Conservation (phyloP, 2,113 vertebrate genomes). For the Tragulus kanchil region DNA sequence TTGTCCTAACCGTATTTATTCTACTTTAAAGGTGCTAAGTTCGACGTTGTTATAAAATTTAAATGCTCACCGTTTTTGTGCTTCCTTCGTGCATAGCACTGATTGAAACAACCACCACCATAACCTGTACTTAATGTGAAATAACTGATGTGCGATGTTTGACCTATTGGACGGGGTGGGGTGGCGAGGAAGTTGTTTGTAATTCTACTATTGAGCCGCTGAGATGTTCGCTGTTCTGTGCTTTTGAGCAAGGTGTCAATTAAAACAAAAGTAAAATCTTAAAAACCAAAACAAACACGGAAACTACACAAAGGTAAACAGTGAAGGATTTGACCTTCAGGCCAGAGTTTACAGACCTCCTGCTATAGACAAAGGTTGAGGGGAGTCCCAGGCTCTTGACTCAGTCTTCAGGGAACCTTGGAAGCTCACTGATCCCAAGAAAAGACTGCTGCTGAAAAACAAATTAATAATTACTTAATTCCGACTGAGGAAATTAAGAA, state of each 20-base stretch:
- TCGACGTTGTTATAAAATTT: conserved; percentile 51
- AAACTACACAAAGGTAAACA: background rate
- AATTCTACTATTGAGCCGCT: conserved; percentile 53
- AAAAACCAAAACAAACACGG: background rate
- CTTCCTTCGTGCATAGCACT: conserved; percentile 20
- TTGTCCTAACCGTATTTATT: conserved; percentile 81
- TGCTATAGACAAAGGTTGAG: background rate
- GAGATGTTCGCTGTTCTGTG: conserved; percentile 21
- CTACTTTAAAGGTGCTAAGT: conserved; percentile 74
- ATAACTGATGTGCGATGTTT: background rate
- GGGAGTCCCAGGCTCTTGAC: background rate
- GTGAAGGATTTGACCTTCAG: background rate
- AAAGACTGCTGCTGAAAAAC: background rate
- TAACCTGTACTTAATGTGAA: conserved; percentile 61
- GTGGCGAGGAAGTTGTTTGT: background rate
- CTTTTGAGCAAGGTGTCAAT: background rate
- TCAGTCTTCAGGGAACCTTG: background rate
- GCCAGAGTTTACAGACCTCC: background rate
- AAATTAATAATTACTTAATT: background rate
- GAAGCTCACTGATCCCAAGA: background rate
- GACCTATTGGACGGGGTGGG: too few species aligned
- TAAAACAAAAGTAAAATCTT: conserved; percentile 50
- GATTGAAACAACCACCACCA: background rate
- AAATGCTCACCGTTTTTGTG: conserved; percentile 49
- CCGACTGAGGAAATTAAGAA: background rate